Evolutionary conservation across 2,113 vertebrate species (phyloP).

Genomic region (Thermophis baileyi): DNA sequence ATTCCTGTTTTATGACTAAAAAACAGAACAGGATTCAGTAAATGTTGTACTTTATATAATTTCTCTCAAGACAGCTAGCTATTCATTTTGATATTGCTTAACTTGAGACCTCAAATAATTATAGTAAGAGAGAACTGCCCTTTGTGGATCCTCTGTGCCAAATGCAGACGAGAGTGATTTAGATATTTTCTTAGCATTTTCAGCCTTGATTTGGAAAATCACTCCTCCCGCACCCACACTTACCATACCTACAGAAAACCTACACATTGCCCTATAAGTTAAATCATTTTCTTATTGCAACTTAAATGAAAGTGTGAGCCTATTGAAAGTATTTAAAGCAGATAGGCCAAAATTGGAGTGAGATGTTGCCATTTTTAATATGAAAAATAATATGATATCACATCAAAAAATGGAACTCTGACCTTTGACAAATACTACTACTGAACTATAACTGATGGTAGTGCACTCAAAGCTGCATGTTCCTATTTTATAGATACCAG

Average conservation of each 20-base stretch:
- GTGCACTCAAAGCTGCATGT: neutral
- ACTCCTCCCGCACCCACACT: neutral
- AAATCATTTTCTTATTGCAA: constrained; percentile 2
- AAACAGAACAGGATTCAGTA: constrained; percentile 4
- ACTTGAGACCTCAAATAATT: neutral
- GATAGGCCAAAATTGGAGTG: neutral
- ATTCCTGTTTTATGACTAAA: neutral
- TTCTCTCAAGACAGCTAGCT: neutral
- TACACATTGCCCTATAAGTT: neutral
- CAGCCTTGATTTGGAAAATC: neutral
- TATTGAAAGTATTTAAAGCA: neutral
- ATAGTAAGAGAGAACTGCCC: constrained; percentile 30
- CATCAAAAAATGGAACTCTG: neutral
- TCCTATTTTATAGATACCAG: neutral
- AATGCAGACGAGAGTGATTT: neutral
- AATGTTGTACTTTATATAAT: constrained; percentile 16
- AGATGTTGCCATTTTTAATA: neutral
- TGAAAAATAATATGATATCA: neutral
- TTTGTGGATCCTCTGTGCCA: neutral
- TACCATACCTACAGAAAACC: neutral
- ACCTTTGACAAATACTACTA: neutral
- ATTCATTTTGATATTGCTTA: neutral
- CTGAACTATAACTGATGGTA: neutral
- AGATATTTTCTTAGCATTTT: neutral
- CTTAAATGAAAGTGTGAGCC: neutral